Base-by-base conservation (phyloP, 1,140 invertebrate species). In the Charaxes varanes region DNA sequence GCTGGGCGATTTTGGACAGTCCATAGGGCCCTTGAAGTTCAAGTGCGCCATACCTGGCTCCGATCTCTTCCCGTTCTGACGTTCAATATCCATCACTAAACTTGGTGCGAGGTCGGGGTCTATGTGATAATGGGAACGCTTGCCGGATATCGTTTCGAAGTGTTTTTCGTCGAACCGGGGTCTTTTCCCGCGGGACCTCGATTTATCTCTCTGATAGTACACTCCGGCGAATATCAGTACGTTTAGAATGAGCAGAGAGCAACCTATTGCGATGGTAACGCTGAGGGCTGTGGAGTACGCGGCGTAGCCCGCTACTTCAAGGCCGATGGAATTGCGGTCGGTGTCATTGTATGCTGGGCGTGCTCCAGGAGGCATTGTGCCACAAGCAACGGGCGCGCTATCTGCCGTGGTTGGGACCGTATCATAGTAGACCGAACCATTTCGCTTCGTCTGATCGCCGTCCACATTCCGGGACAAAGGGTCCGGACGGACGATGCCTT, bases 231-330 rank as follows among this genome's bases (percentile, higher is more conserved):
- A 95, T 56, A 96, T 94, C 6, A 96, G 85, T 8, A 96, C 90
- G 74, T 97, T 96, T n/a, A 96, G 72, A 34, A 96, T 92, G 5
- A 96, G 85, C 2, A 97, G 79, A 1, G 92, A 93, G 62, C 94
- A 95, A 7, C 95, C 95, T 12, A 97, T 94, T 1, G 93, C 93
- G 43, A 97, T 94, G 1, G 94, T 96, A 0, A 96, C 91, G 60
- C 91, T 93, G 5, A 96, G 73, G 1, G 93, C 93, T 0, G 93
- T 95, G 2, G 91, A 93, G 67, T 94, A 94, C 0, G 91, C 90
- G 0, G 90, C 90, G 56, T 91, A 92, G 34, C 91, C 90, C 4
- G 91, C 91, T 0, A 91, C 92, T 71, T 93, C 92, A 18, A 94
- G 82, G 41, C 90, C 92, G 1, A 92, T 60, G 13, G 61, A 61